Base-by-base conservation (phyloP, 2,797 vertebrate species). In the Microctenopoma steveboyesi region DNA sequence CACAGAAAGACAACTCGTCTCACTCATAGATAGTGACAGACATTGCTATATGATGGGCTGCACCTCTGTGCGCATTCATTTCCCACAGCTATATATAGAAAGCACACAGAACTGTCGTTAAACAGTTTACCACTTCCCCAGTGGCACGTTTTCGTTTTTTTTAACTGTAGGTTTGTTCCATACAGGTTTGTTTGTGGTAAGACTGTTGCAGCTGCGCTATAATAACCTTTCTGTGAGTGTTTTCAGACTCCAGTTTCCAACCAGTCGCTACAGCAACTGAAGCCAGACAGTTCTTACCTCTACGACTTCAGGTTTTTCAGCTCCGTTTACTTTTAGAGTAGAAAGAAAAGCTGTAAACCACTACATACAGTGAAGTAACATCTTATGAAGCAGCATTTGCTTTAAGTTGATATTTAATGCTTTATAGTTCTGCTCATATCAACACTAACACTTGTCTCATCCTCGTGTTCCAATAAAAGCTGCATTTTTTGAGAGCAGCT, bases 211-310 rank as follows among this genome's bases (percentile, higher is more conserved):
- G 75, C 74, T 73, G 69, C 45, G 50, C 68, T 45, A 48, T 71
- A 72, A 74, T 76, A 78, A 83, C 80, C 76, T 84, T 53, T 79
- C 35, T 75, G 63, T n/a, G 59, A 76, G 70, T 54, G 63, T 78
- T 62, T 65, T 52, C 39, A 56, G 66, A 69, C 67, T 81, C 65
- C 68, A 22, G 79, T 82, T 84, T 86, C 78, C 65, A 69, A 78
- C 79, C 75, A 77, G 85, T 90, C 89, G 86, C 86, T 84, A 82
- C 83, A 90, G 87, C 86, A 88, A 90, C 87, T 72, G 73, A 72
- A 84, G 79, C 80, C 84, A 90, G 85, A 86, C 82, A 51, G 45
- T 54, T 81, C 71, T 68, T 74, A n/a, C 69, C 74, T 80, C 65
- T 58, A 52, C 74, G 68, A 82, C 86, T 88, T 66, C 18, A 53